Conservation (phyloP, 2,113 vertebrate species). For the Aptenodytes patagonicus region DNA sequence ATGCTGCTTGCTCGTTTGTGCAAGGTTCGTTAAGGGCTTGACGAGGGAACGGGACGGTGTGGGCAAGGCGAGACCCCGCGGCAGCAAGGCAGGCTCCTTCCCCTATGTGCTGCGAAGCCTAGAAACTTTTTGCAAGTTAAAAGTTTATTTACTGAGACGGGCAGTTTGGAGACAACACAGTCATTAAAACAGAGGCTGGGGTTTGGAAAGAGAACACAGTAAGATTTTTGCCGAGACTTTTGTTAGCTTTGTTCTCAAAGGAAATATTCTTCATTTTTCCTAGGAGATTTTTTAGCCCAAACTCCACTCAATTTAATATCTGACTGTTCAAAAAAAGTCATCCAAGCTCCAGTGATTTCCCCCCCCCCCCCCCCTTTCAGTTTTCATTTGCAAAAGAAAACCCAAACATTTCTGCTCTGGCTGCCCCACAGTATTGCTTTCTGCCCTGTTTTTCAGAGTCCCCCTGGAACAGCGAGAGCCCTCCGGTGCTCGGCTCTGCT, state of each 20-base stretch:
- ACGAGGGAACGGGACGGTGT: neutral
- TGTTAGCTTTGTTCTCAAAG: conserved; percentile 35
- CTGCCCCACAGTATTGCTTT: neutral
- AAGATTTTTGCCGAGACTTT: neutral
- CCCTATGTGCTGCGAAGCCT: rapidly evolving
- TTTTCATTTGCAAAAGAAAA: neutral
- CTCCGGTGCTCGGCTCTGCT: rapidly evolving
- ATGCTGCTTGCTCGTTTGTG: neutral
- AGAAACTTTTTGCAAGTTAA: neutral
- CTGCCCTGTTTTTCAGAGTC: neutral
- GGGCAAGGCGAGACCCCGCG: neutral
- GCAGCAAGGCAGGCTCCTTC: neutral
- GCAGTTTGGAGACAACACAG: neutral
- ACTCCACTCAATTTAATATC: neutral
- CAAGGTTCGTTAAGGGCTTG: neutral
- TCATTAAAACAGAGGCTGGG: neutral
- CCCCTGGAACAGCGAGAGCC: neutral
- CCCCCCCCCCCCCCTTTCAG: neutral
- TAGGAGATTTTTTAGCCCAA: neutral
- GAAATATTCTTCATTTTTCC: conserved; percentile 22
- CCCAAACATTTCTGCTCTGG: neutral
- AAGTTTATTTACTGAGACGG: neutral
- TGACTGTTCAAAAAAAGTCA: neutral
- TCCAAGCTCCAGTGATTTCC: neutral
- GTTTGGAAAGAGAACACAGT: neutral